Base-by-base conservation (phyloP, 2,888 invertebrate species). In the Keiferia lycopersicella region DNA sequence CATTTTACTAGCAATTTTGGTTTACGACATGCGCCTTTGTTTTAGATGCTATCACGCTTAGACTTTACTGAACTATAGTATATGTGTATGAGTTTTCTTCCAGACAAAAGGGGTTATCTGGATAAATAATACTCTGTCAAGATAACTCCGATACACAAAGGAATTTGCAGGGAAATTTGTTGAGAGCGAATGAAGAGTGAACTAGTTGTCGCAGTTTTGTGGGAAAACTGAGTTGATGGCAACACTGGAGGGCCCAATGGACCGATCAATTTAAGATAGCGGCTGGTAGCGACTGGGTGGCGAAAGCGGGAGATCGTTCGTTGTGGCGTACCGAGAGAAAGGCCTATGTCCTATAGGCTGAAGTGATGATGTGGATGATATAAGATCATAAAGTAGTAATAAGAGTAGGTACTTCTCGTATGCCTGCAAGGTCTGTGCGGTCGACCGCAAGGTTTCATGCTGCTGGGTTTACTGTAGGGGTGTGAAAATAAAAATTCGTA, bases 101-200 rank as follows among this genome's bases (percentile, higher is more conserved):
- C 6, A 45, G 45, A 45, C 45, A 45, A 45, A 45, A n/a, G 45
- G 45, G n/a, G 45, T 45, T n/a, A 45, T 45, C n/a, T 45, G 45
- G 16, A 45, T 45, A 45, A 45, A 45, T n/a, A 45, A 45, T 45
- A 45, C 45, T 0, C n/a, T 45, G 45, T n/a, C 45, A 45, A n/a
- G 45, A 45, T 45, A 45, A 11, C 4, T n/a, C 11, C 16, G 2
- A n/a, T 4, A 16, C 16, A 16, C 45, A n/a, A 45, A 45, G 45
- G n/a, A 45, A 45, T 45, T 45, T 45, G n/a, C 16, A 45, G 45
- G n/a, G 16, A 11, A 45, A 41, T 41, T 12, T 45, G n/a, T 41
- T 12, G 41, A n/a, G n/a, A n/a, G n/a, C n/a, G n/a, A n/a, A n/a
- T 12, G 14, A 0, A 14, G 12, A 14, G 14, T 41, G 14, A 14